Evolutionary conservation across 2,888 invertebrate species (phyloP), one percentile per base, ranked within the genome.

Genomic region (Mythimna pallens): DNA sequence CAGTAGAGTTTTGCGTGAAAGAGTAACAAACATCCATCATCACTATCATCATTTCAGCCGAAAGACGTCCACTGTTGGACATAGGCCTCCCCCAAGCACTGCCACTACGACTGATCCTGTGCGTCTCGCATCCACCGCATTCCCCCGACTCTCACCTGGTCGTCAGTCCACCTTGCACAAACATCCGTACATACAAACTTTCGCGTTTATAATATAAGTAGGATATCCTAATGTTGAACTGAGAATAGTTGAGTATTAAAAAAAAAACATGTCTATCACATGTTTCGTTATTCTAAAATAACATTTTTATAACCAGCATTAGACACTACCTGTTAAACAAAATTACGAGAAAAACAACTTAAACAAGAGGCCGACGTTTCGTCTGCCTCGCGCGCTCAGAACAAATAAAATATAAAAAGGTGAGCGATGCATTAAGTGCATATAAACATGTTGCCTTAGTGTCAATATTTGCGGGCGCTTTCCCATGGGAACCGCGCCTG

Each of bases 341-440:
- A 92, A 93, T 93, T 90, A 94, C 92, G 91, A 94, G 93, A 94
- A 95, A 95, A 95, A 94, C 92, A 93, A 92, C 90, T 92, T 87
- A 92, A 93, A 93, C 90, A 91, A 89, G 92, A 91, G 91, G 93
- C 93, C 94, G 95, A 94, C 95, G 94, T 82, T 91, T 88, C 93
- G 95, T 96, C 95, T 95, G 94, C 93, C 92, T 90, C 88, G 92
- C 92, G 91, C 92, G 93, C 88, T 91, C 91, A 90, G 89, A 93
- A 92, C 96, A 96, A 96, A 96, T 94, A 95, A 94, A 93, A 95
- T 94, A 92, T 93, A 95, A 95, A 95, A 95, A 95, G 94, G 93
- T 94, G 94, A 92, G 94, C 94, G 94, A 92, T 94, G 95, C 95
- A 96, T 96, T 96, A 96, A 96, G 96, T 94, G 95, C 95, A 94